A percentile compares a stretch with the other conserved stretches of the same genome.
Evolutionary conservation across 2,888 invertebrate species (phyloP).

Genomic region (Scrobipalpa atriplicella): DNA sequence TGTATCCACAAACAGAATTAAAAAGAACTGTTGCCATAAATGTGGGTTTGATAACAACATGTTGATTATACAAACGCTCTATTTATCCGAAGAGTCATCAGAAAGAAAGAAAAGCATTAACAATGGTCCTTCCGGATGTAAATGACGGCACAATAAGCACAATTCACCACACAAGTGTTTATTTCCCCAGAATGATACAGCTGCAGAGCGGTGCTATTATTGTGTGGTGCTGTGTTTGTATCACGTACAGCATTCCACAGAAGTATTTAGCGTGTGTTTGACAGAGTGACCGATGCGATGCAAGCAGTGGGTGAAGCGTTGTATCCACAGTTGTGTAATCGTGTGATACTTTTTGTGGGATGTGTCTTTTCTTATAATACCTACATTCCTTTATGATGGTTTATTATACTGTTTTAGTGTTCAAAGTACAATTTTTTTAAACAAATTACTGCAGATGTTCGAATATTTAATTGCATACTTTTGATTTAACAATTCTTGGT

Average conservation of each 20-base stretch:
- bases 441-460: too few species aligned
- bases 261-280: background rate
- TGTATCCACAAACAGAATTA: background rate
- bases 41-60: background rate
- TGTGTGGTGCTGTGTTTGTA: background rate
- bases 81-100: conserved; percentile 10
- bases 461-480: too few species aligned
- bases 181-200: conserved; percentile 2
- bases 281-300: background rate
- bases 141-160: conserved; percentile 19
- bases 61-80: background rate
- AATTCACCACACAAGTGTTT: conserved; percentile 16
- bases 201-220: background rate
- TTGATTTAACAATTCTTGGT: too few species aligned
- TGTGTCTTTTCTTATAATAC: background rate
- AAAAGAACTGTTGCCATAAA: background rate
- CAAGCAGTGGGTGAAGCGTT: background rate
- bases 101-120: conserved; percentile 1
- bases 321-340: background rate
- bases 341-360: conserved; percentile 16
- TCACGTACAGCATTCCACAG: background rate
- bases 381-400: too few species aligned
- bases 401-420: too few species aligned
- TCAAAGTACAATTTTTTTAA: too few species aligned
- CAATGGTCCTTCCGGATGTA: conserved; percentile 20